Percentiles rank a stretch among this genome's conserved stretches.
phyloP scores from a whole-genome alignment of 2,113 vertebrate species.

The Epinephelus lanceolatus region DNA sequence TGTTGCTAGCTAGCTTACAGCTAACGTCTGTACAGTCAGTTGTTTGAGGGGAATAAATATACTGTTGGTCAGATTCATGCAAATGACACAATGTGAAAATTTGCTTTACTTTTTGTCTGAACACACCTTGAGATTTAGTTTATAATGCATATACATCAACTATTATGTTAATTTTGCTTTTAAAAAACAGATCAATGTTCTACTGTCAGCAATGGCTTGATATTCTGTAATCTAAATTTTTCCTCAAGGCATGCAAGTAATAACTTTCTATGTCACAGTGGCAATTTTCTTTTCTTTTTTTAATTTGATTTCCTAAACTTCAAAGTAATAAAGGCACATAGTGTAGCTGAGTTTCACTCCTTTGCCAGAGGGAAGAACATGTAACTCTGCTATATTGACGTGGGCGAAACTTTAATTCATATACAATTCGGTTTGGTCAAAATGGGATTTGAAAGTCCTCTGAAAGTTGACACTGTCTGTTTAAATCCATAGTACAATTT shows the following conservation, averaged over 20 bases:
- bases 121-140: neutral
- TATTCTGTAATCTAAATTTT: neutral
- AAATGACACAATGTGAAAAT: neutral
- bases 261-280: neutral
- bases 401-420: neutral
- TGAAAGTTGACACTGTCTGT: neutral
- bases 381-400: neutral
- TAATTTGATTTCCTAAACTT: constrained; percentile 1
- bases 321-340: neutral
- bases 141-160: neutral
- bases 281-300: neutral
- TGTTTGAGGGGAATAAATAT: neutral
- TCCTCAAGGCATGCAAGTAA: neutral
- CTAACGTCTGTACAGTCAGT: neutral
- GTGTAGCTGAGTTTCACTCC: neutral
- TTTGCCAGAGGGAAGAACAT: neutral
- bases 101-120: neutral
- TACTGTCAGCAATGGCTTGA: neutral
- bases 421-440: constrained; percentile 2
- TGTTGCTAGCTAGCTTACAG: neutral
- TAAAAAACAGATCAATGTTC: neutral
- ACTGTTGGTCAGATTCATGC: neutral
- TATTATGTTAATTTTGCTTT: neutral
- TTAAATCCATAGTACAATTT: constrained; percentile 14
- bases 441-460: neutral